These are phyloP conservation scores for Yoshiicerus persimilis DNA, from an alignment of 1,140 invertebrate genomes.

Conservation along the genomic window DNA sequence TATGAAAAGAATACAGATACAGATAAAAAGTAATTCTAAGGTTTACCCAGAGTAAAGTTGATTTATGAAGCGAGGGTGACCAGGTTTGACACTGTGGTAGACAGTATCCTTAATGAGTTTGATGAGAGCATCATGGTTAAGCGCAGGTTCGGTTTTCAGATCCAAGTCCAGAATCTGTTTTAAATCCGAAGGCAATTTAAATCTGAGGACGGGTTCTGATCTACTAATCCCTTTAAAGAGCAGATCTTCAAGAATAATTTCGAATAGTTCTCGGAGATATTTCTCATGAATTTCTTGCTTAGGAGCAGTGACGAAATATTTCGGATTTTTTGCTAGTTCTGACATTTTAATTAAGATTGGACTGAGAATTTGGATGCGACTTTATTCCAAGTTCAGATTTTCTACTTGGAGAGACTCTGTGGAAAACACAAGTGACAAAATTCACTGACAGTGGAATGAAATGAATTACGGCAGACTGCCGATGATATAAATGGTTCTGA, in stretches of 20 bases:
- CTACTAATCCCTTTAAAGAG: conserved; percentile 72
- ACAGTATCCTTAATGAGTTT: conserved; percentile 67
- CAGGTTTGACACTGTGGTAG: conserved; percentile 81
- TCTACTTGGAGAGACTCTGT: no score
- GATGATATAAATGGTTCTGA: neutral
- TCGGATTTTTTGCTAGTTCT: conserved; percentile 22
- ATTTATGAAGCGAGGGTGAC: conserved; percentile 83
- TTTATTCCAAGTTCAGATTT: no score
- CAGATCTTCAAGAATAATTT: conserved; percentile 70
- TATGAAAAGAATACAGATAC: no score
- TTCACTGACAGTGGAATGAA: neutral
- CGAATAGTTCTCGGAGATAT: conserved; percentile 68
- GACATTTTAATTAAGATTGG: no score
- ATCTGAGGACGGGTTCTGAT: conserved; percentile 68
- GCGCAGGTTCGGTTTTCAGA: conserved; percentile 59
- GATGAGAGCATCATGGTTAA: conserved; percentile 68
- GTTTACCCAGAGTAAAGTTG: conserved; percentile 70
- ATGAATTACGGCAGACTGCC: neutral
- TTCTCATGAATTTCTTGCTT: conserved; percentile 65
- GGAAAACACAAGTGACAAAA: no score
- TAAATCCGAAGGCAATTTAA: conserved; percentile 69
- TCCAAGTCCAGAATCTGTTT: conserved; percentile 66
- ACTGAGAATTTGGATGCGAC: no score
- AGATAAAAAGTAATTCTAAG: no score
- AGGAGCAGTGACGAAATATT: conserved; percentile 53